A percentile compares a stretch with the other conserved stretches of the same genome.
phyloP scores from a whole-genome alignment of 2,113 vertebrate genomes.

The Cynocephalus volans region DNA sequence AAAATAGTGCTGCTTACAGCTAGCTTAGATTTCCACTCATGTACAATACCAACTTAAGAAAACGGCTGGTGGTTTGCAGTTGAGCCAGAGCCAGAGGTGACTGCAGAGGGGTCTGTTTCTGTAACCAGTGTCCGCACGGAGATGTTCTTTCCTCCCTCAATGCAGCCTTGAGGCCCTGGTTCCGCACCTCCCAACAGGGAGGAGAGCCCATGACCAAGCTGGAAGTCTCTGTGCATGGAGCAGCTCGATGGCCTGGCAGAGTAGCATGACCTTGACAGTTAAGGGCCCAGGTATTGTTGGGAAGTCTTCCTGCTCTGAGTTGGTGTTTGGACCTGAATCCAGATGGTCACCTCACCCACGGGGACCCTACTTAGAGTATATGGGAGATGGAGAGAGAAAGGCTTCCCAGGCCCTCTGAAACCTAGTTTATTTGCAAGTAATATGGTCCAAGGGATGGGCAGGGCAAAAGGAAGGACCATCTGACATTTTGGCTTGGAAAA shows the following conservation, averaged over 20 bases:
- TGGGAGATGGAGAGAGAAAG: too few species aligned
- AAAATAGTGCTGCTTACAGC: background rate
- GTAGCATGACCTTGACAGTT: accelerated
- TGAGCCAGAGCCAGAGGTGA: background rate
- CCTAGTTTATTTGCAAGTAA: background rate
- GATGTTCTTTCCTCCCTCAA: background rate
- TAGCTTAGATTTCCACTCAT: background rate
- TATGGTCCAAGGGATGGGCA: background rate
- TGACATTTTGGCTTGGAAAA: background rate
- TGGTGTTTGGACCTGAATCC: background rate
- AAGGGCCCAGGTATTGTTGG: background rate
- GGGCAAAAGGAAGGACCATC: background rate
- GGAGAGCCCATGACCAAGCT: background rate
- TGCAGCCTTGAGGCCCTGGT: background rate
- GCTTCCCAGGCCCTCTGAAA: accelerated
- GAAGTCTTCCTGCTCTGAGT: background rate
- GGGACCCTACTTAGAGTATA: background rate
- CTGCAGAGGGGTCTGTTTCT: background rate
- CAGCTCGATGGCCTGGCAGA: too few species aligned
- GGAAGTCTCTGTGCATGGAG: too few species aligned
- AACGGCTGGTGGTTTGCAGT: background rate
- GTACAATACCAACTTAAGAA: background rate
- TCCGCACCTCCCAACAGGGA: background rate
- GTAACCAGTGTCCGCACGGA: accelerated
- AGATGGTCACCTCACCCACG: accelerated